Evolutionary conservation across 2,888 invertebrate genomes (phyloP), one percentile per base, ranked within the genome.

Genomic region (Ectemnius lituratus): DNA sequence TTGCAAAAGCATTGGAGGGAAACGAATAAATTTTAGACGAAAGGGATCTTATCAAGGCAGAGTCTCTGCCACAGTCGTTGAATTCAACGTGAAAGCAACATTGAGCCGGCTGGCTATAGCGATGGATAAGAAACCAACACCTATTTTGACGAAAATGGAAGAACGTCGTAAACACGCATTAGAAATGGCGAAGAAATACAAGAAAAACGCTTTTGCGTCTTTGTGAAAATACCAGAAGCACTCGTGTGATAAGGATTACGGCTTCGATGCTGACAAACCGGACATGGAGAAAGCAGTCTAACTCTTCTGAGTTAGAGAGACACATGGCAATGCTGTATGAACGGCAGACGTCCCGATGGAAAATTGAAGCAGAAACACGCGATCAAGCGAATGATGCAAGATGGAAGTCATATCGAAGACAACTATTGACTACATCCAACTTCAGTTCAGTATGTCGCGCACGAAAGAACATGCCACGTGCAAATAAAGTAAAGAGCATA

Each of bases 341-440:
- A 49, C 60, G 67, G 60, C n/a, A 67, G 59, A 28, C 18, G 28
- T 18, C 37, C 18, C 16, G 49, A 28, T 16, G 8, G n/a, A 11
- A 16, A 18, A 64, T 64, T 1, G 56, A 56, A 64, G 18, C 3
- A 16, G 56, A 56, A 57, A 56, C 37, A 18, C 63, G 28, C n/a
- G n/a, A n/a, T n/a, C n/a, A n/a, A n/a, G n/a, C n/a, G n/a, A n/a
- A n/a, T n/a, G n/a, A n/a, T n/a, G 56, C 37, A 28, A 49, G 45
- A n/a, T 49, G 60, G 66, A 18, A 20, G 5, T 45, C 20, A 5
- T 58, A 65, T 23, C n/a, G n/a, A n/a, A n/a, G n/a, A n/a, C n/a
- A n/a, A n/a, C n/a, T n/a, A n/a, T n/a, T n/a, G n/a, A n/a, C 65
- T 45, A 20, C 65, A 46, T 65, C 58, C 14, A 57, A 65, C 59